Conservation (phyloP, 2,888 invertebrate genomes). For the Catocala nupta region DNA sequence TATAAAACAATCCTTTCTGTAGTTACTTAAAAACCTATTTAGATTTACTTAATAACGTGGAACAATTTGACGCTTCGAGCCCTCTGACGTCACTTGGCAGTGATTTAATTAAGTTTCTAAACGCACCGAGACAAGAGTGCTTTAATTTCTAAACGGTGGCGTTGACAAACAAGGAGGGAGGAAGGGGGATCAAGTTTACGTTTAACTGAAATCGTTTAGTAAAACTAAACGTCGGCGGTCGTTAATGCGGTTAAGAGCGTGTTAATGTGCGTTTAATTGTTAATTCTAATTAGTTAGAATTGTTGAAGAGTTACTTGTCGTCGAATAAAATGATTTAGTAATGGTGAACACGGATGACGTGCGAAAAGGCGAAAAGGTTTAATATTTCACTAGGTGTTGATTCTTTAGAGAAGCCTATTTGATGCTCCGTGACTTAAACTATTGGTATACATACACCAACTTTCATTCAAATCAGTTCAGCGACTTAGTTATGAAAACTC, state of each 20-base stretch:
- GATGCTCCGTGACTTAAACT: too few species aligned
- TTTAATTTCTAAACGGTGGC: conserved; percentile 42
- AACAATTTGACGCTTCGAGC: conserved; percentile 70
- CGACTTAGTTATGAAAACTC: too few species aligned
- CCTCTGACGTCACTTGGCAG: conserved; percentile 61
- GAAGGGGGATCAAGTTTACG: conserved; percentile 24
- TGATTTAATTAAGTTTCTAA: conserved; percentile 81
- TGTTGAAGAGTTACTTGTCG: background rate
- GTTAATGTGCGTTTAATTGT: conserved; percentile 15
- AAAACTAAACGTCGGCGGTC: conserved; percentile 9
- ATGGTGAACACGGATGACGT: background rate
- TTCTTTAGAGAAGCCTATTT: too few species aligned
- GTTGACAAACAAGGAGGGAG: conserved; percentile 42
- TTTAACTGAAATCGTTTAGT: conserved; percentile 17
- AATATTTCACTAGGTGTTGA: too few species aligned
- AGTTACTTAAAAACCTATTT: conserved; percentile 29
- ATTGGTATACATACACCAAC: too few species aligned
- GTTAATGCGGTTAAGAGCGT: conserved; percentile 28
- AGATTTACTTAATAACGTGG: conserved; percentile 65
- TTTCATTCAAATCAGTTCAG: too few species aligned
- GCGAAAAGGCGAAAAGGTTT: too few species aligned
- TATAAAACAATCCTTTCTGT: conserved; percentile 16
- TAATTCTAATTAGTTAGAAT: conserved; percentile 3
- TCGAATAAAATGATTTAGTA: background rate
- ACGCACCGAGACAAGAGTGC: conserved; percentile 54